Conservation (phyloP, 2,888 invertebrate species). For the Lycia hirtaria region DNA sequence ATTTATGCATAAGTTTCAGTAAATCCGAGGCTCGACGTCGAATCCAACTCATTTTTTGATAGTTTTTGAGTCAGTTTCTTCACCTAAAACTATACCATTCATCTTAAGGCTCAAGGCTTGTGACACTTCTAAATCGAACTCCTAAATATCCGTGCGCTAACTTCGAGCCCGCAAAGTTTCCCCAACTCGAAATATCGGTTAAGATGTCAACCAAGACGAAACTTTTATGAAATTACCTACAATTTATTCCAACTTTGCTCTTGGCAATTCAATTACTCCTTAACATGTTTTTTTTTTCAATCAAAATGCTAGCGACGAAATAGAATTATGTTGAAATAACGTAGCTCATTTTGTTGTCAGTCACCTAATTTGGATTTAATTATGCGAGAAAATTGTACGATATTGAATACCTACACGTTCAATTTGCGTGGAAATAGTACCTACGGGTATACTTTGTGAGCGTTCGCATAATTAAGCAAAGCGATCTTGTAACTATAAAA, state of each 20-base stretch:
- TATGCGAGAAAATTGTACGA: not conserved
- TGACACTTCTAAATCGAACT: conserved; percentile 13
- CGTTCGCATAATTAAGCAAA: no score
- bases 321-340: not conserved
- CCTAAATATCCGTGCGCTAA: conserved; percentile 9
- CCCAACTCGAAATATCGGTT: conserved; percentile 9
- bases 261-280: conserved; percentile 13
- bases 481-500: no score
- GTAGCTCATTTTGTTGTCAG: not conserved
- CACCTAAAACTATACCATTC: conserved; percentile 19
- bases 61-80: conserved; percentile 4
- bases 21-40: no score
- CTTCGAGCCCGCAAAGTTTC: conserved; percentile 16
- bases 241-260: conserved; percentile 17
- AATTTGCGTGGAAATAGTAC: not conserved
- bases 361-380: conserved; percentile 7
- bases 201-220: conserved; percentile 7
- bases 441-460: no score
- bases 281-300: conserved; percentile 18
- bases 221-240: conserved; percentile 27
- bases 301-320: conserved; percentile 1
- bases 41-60: no score
- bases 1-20: no score
- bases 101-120: conserved; percentile 20
- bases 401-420: not conserved